Percentiles rank a stretch among this genome's conserved stretches.
phyloP scores from a whole-genome alignment of 2,888 invertebrate genomes.

The Aelia acuminata region DNA sequence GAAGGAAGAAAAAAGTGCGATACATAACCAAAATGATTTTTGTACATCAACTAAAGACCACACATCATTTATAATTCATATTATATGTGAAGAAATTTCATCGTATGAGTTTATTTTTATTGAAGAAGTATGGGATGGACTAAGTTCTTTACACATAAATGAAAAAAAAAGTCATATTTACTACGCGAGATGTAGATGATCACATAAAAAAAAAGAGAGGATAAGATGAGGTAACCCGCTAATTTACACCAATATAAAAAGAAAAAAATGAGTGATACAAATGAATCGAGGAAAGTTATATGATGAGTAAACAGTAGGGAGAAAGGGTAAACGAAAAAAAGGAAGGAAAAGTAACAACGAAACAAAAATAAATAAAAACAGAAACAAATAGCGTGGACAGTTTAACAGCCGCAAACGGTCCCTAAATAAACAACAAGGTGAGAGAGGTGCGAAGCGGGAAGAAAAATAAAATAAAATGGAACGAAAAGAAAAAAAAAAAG shows the following conservation, averaged over 20 bases:
- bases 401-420: constrained; percentile 46
- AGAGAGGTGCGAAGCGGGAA: constrained; percentile 35
- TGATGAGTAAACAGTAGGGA: constrained; percentile 20
- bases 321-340: constrained; percentile 18
- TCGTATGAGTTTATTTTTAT: too few relatives aligned
- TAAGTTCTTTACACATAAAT: too few relatives aligned
- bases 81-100: too few relatives aligned
- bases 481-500: background rate
- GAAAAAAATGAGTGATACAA: background rate
- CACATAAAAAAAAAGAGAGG: background rate
- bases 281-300: constrained; percentile 35
- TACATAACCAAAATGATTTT: too few relatives aligned
- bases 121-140: too few relatives aligned
- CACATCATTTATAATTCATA: too few relatives aligned
- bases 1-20: too few relatives aligned
- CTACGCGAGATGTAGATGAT: background rate
- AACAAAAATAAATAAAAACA: constrained; percentile 32
- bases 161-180: background rate
- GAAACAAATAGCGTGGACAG: constrained; percentile 38
- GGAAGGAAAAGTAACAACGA: background rate
- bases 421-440: constrained; percentile 49
- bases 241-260: background rate
- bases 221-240: background rate
- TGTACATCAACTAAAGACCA: too few relatives aligned
- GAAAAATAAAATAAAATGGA: background rate